These are phyloP conservation scores for Alectura lathami DNA, from an alignment of 2,113 vertebrate genomes.

Conservation along the genomic window DNA sequence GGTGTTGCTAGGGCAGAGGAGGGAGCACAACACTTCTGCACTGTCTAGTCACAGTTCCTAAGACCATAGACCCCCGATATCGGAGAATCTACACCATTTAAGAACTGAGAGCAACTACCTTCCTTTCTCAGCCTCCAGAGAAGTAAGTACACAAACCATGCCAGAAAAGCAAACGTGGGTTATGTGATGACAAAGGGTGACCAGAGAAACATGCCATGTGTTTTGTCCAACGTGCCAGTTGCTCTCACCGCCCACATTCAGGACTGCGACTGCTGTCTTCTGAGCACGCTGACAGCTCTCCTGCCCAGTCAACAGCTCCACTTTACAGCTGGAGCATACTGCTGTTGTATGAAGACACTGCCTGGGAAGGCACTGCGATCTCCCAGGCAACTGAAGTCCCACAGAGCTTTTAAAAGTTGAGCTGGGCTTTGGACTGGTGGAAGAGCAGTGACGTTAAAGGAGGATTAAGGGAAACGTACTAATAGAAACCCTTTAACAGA, in stretches of 20 bases:
- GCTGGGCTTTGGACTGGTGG: neutral
- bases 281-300: neutral
- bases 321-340: neutral
- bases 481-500: neutral
- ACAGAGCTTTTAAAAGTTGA: neutral
- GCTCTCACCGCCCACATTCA: neutral
- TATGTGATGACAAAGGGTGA: neutral
- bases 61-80: neutral
- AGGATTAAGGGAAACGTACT: neutral
- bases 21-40: neutral
- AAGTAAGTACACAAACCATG: neutral
- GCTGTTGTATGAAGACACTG: neutral
- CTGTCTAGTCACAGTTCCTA: neutral
- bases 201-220: rapidly evolving
- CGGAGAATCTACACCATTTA: neutral
- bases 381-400: neutral
- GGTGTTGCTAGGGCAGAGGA: neutral
- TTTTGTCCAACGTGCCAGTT: neutral
- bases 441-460: neutral
- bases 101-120: neutral
- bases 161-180: neutral
- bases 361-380: neutral
- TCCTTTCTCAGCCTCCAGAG: neutral
- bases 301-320: neutral
- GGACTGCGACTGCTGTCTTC: neutral